Base-by-base conservation (phyloP, 2,797 vertebrate species). In the Cuculus canorus region DNA sequence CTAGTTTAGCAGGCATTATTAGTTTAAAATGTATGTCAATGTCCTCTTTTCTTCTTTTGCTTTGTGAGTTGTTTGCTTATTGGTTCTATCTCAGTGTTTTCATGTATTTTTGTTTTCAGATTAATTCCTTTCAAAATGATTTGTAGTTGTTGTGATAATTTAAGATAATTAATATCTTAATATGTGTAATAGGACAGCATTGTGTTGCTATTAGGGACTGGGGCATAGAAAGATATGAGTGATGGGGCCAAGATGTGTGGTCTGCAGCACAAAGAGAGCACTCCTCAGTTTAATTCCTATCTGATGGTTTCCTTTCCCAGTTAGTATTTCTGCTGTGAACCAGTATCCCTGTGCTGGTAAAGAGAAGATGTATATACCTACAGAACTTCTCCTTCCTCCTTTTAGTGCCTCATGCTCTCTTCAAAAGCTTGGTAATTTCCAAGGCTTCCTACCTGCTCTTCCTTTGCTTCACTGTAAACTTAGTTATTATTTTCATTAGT, bases 401-500 rank as follows among this genome's bases (percentile, higher is more conserved):
- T 61, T 66, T 73, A 10, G 3, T 32, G 33, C 25, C 22, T 76
- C 21, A 18, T 13, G 37, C 37, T 90, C 11, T 77, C 25, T 90
- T 79, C 57, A 84, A 68, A 92, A 77, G 13, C 53, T 77, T 78
- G 37, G 41, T 85, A 50, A 76, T 81, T 88, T 76, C 66, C 37
- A 73, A 68, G 66, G 22, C 43, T 39, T 91, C 68, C 22, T 78
- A 57, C 33, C 39, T 71, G 21, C 11, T 90, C 33, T 90, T 87
- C 66, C 73, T 95, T 84, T 87, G 41, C 33, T 91, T 93, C 47
- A 33, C 48, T 87, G 65, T 52, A 85, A 70, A 84, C 95, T 90
- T 41, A 66, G 22, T 91, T 88, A 45, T 69, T 91, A 35, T 84
- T 95, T 90, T 87, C 71, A 85, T 83, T 89, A 83, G 47, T 43